A percentile compares a stretch with the other conserved stretches of the same genome.
phyloP scores from a whole-genome alignment of 2,797 vertebrate genomes.

The Malacoraja senta region DNA sequence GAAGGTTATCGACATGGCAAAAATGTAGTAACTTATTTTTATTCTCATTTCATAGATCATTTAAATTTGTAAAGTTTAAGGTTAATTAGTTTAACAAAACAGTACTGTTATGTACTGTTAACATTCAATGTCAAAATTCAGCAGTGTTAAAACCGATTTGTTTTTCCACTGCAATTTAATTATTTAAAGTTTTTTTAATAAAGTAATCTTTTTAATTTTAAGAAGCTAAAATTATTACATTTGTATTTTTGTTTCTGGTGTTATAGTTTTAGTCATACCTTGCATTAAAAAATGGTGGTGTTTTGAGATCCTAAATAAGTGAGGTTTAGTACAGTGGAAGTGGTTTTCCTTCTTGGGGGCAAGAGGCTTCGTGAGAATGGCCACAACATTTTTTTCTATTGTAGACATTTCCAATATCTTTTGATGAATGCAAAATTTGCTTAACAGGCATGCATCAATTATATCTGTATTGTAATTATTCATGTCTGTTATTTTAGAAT shows the following conservation, averaged over 20 bases:
- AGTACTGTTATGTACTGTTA: not conserved
- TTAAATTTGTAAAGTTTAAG: not conserved
- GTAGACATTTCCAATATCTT: not conserved
- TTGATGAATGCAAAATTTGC: not conserved
- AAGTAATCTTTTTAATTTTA: not conserved
- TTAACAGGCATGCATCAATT: not conserved
- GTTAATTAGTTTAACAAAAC: not conserved
- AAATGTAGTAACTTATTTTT: not conserved
- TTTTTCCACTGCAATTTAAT: not conserved
- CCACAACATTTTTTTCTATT: not conserved
- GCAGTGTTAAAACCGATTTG: not conserved
- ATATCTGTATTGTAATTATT: slow-evolving; percentile 11
- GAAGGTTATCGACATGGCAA: not conserved
- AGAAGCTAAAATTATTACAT: not conserved
- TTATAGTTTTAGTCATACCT: not conserved
- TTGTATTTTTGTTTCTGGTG: not conserved
- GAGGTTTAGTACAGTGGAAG: not conserved
- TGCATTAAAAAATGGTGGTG: not conserved
- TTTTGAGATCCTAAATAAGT: not conserved
- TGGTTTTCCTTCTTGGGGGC: not conserved
- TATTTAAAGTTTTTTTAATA: not conserved
- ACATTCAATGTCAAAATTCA: not conserved
- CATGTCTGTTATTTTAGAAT: not conserved
- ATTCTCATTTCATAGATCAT: not conserved
- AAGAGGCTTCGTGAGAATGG: not conserved